Conservation (phyloP, 2,797 vertebrate genomes). For the Triplophysa bombifrons region DNA sequence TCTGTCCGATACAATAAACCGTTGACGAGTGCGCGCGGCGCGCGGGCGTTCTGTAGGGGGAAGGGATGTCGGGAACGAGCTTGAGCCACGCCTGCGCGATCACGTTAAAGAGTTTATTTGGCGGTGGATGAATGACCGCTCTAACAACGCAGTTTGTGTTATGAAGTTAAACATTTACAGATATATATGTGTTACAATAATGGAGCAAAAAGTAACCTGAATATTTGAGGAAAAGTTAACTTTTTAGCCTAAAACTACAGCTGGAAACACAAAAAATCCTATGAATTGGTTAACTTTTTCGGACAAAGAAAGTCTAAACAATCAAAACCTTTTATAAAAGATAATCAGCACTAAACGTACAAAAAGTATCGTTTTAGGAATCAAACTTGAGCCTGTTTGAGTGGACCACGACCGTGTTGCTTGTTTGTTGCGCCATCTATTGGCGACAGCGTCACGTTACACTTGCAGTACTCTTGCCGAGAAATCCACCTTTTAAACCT, state of each 20-base stretch:
- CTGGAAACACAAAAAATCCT: neutral
- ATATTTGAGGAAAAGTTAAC: neutral
- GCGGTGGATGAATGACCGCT: slow-evolving; percentile 16
- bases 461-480: neutral
- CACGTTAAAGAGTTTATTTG: slow-evolving; percentile 61
- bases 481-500: neutral
- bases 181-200: too few relatives aligned
- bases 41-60: slow-evolving; percentile 62
- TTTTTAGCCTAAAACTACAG: neutral
- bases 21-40: slow-evolving; percentile 70
- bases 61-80: slow-evolving; percentile 72
- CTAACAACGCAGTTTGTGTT: slow-evolving; percentile 28
- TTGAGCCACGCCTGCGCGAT: slow-evolving; percentile 80
- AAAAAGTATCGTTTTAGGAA: neutral
- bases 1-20: slow-evolving; percentile 74
- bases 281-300: neutral
- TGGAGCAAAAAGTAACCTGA: neutral
- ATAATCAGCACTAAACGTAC: neutral
- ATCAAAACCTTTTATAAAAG: neutral
- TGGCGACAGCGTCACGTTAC: slow-evolving; percentile 1
- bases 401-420: neutral
- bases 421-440: slow-evolving; percentile 48
- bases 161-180: neutral
- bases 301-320: neutral
- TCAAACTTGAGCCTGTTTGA: neutral